These are phyloP conservation scores for Campoplex nolae DNA, from an alignment of 2,888 invertebrate species.

Conservation along the genomic window DNA sequence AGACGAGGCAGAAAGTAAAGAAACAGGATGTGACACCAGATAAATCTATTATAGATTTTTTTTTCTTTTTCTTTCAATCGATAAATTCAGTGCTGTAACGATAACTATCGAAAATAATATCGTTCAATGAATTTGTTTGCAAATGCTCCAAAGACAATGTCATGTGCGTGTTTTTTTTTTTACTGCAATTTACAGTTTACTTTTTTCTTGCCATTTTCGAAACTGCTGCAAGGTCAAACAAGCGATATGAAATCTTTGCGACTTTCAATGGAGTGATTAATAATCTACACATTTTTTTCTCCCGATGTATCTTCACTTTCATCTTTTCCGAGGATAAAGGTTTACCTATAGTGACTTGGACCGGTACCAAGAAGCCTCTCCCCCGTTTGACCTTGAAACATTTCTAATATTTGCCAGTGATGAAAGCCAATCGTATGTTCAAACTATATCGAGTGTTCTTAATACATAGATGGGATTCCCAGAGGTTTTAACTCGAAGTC, in stretches of 20 bases:
- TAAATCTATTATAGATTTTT: not conserved
- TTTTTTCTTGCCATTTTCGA: not conserved
- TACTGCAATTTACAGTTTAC: not conserved
- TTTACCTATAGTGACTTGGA: slow-evolving; percentile 10
- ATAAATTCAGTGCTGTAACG: not conserved
- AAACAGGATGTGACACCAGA: not conserved
- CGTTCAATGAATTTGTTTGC: not conserved
- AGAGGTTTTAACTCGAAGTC: not conserved
- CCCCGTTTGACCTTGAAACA: slow-evolving; percentile 30
- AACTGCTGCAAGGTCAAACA: not conserved
- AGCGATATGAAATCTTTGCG: not conserved
- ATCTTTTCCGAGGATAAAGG: not conserved
- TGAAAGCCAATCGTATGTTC: not conserved
- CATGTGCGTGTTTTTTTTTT: not conserved
- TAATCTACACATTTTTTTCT: not conserved
- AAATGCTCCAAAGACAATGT: not conserved
- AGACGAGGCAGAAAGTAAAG: not conserved
- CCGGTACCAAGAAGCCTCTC: not conserved
- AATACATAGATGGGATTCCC: slow-evolving; percentile 2
- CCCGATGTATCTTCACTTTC: not conserved
- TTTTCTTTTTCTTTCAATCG: not conserved
- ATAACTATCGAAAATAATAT: not conserved
- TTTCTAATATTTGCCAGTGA: slow-evolving; percentile 35
- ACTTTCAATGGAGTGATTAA: not conserved
- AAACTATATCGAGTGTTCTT: not conserved